These are phyloP conservation scores for Scaptomyza graminum DNA, from an alignment of 1,140 invertebrate genomes.

Conservation along the genomic window DNA sequence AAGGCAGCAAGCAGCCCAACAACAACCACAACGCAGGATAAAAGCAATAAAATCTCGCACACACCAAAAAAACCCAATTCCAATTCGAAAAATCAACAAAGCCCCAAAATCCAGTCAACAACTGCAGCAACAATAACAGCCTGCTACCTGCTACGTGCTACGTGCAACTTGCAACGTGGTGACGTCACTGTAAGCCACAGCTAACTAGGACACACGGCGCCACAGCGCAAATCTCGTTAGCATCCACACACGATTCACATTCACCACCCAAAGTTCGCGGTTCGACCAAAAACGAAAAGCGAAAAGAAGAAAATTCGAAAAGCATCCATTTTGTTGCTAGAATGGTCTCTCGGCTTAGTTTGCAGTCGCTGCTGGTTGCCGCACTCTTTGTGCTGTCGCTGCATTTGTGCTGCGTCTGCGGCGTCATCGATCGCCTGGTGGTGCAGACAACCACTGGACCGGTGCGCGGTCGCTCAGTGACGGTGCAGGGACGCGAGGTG, in stretches of 20 bases:
- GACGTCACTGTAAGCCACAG: constrained; percentile 50
- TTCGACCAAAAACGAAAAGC: too few species aligned
- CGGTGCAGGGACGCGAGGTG: constrained; percentile 91
- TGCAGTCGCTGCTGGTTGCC: constrained; percentile 42
- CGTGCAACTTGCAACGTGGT: constrained; percentile 35
- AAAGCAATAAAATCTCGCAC: constrained; percentile 13
- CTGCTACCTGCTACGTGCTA: background rate
- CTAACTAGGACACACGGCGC: constrained; percentile 61
- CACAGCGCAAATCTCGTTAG: constrained; percentile 27
- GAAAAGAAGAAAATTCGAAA: background rate
- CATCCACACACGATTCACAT: constrained; percentile 22
- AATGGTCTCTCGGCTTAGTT: constrained; percentile 39
- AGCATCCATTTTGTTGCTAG: constrained; percentile 26
- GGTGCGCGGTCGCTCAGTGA: constrained; percentile 90
- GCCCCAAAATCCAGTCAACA: constrained; percentile 9
- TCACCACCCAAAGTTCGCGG: constrained; percentile 29
- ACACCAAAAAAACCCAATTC: constrained; percentile 17
- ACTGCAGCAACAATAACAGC: background rate
- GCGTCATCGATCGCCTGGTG: constrained; percentile 87
- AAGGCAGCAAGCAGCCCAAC: constrained; percentile 14
- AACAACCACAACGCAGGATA: constrained; percentile 12
- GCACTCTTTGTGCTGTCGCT: constrained; percentile 66
- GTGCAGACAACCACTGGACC: constrained; percentile 92
- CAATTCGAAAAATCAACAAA: constrained; percentile 32
- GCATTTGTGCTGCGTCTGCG: constrained; percentile 67